Evolutionary conservation across 2,888 invertebrate species (phyloP).

Genomic region (Pseudococcus longispinus): DNA sequence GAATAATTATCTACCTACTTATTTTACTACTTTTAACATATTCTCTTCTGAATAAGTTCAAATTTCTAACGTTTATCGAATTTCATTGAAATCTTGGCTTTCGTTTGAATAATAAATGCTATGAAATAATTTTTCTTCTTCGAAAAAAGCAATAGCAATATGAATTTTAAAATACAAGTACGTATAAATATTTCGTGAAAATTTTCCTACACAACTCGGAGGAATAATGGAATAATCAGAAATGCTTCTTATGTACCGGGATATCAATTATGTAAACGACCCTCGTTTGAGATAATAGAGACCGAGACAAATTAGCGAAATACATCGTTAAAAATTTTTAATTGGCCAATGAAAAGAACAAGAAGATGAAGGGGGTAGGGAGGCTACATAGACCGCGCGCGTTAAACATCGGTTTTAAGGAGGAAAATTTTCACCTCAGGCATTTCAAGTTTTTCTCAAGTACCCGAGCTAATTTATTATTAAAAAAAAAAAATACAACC

Average conservation of each 20-base stretch:
- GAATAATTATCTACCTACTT: neutral
- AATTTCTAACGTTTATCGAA: neutral
- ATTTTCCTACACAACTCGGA: neutral
- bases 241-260: neutral
- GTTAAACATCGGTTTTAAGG: neutral
- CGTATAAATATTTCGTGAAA: neutral
- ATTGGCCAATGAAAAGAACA: slow-evolving; percentile 28
- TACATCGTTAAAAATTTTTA: slow-evolving; percentile 34
- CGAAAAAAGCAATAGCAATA: neutral
- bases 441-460: slow-evolving; percentile 25
- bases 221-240: neutral
- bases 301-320: slow-evolving; percentile 17
- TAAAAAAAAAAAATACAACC: neutral
- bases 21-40: neutral
- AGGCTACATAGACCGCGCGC: neutral
- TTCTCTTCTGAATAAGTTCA: too few relatives aligned
- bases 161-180: neutral
- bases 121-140: neutral
- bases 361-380: neutral
- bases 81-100: neutral
- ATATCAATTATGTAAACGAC: slow-evolving; percentile 23
- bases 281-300: slow-evolving; percentile 14
- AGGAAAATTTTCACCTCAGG: slow-evolving; percentile 2
- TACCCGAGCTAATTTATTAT: slow-evolving; percentile 28
- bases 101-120: neutral